Conservation (phyloP, 2,113 vertebrate species). For the Triplophysa dalaica region DNA sequence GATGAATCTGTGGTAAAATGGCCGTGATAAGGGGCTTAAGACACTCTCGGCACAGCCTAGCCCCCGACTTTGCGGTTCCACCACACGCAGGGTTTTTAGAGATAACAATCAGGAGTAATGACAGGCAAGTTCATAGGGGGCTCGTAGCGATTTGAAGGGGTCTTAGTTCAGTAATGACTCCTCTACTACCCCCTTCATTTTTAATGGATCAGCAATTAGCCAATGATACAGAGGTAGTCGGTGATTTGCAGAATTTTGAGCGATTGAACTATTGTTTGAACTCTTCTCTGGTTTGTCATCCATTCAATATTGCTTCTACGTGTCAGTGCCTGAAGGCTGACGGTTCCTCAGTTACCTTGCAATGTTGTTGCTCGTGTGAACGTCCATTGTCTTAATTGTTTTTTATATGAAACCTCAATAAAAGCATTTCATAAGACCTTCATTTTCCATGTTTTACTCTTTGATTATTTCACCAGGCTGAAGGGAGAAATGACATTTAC, state of each 20-base stretch:
- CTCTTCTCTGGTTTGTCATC: constrained; percentile 61
- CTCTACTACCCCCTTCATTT: constrained; percentile 54
- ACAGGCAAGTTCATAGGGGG: constrained; percentile 25
- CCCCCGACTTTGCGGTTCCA: constrained; percentile 26
- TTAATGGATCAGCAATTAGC: constrained; percentile 73
- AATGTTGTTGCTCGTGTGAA: background rate
- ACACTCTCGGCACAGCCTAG: constrained; percentile 52
- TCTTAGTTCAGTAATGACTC: constrained; percentile 52
- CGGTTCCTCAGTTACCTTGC: background rate
- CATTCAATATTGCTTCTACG: background rate
- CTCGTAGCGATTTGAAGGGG: constrained; percentile 28
- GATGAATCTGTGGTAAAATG: constrained; percentile 50
- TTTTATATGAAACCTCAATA: constrained; percentile 39
- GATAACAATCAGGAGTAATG: constrained; percentile 54
- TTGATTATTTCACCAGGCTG: constrained; percentile 18
- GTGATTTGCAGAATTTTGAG: constrained; percentile 63
- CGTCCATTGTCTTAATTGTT: constrained; percentile 16
- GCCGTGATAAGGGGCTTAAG: constrained; percentile 54
- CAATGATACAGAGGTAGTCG: constrained; percentile 70
- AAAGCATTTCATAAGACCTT: constrained; percentile 35
- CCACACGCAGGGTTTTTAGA: constrained; percentile 47
- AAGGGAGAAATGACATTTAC: constrained; percentile 31
- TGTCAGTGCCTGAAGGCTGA: background rate
- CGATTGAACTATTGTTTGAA: constrained; percentile 71
- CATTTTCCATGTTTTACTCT: background rate